phyloP scores from a whole-genome alignment of 2,113 vertebrate species.

The Vidua macroura region DNA sequence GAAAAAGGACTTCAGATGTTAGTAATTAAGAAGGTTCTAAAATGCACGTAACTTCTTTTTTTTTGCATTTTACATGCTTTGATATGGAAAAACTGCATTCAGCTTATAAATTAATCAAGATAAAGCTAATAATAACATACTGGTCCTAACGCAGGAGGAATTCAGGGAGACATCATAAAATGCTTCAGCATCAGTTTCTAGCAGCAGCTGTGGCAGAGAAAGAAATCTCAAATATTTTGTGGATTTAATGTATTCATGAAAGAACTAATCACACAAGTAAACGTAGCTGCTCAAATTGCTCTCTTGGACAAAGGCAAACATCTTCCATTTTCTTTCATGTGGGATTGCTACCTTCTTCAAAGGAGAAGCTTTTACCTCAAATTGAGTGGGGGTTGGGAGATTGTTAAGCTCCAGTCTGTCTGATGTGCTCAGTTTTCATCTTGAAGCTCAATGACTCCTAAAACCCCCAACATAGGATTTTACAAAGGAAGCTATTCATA shows the following conservation, averaged over 20 bases:
- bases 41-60: neutral
- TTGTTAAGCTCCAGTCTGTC: constrained; percentile 1
- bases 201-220: neutral
- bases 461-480: neutral
- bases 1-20: constrained; percentile 12
- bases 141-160: neutral
- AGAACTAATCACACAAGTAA: constrained; percentile 6
- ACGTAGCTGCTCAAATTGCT: neutral
- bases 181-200: neutral
- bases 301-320: constrained; percentile 49
- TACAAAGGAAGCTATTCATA: neutral
- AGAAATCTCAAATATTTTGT: constrained; percentile 4
- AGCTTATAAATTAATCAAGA: constrained; percentile 23
- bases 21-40: neutral
- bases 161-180: neutral
- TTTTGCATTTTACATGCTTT: constrained; percentile 10
- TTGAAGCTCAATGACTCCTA: neutral
- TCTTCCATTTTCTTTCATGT: constrained; percentile 67
- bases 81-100: neutral
- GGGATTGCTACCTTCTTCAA: constrained; percentile 59
- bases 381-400: constrained; percentile 26
- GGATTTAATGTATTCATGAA: neutral
- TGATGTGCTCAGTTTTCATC: neutral
- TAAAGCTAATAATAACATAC: constrained; percentile 7
- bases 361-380: constrained; percentile 52